Evolutionary conservation across 1,140 invertebrate genomes (phyloP).

Genomic region (Amphibalanus amphitrite): DNA sequence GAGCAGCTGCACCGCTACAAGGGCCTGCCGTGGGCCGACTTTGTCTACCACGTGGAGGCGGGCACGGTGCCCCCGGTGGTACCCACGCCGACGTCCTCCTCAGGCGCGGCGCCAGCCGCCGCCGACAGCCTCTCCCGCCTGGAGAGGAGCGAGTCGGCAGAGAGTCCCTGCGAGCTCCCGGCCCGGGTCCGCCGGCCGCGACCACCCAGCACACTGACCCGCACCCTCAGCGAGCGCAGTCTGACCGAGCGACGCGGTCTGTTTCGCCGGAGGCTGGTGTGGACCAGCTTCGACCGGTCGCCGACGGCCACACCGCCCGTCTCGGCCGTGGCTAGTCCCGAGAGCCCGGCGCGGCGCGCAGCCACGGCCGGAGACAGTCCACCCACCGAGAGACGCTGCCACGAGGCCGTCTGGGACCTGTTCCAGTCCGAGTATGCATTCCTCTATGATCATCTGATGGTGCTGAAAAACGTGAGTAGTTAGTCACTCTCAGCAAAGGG

Average conservation of each 20-base stretch:
- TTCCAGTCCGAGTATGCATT: constrained; percentile 50
- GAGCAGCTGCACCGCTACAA: constrained; percentile 38
- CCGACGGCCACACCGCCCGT: too few relatives aligned
- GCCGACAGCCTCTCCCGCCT: too few relatives aligned
- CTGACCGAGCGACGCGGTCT: constrained; percentile 7
- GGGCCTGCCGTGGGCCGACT: constrained; percentile 31
- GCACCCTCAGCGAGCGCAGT: constrained; percentile 20
- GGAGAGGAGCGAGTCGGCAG: too few relatives aligned
- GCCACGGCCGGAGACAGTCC: not conserved
- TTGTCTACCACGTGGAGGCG: constrained; percentile 13
- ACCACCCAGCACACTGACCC: constrained; percentile 17
- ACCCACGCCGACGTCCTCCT: too few relatives aligned
- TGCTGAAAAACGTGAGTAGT: constrained; percentile 44
- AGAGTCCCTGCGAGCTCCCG: too few relatives aligned
- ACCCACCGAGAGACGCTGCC: constrained; percentile 24
- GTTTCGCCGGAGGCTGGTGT: too few relatives aligned
- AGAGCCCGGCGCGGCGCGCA: not conserved
- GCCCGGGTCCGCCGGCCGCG: not conserved
- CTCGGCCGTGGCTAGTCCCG: too few relatives aligned
- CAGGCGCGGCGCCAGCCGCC: too few relatives aligned
- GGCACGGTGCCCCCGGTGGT: too few relatives aligned
- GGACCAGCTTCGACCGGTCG: too few relatives aligned
- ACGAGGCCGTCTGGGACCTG: constrained; percentile 48
- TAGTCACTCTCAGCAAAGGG: not conserved
- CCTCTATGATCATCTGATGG: constrained; percentile 48